These are phyloP conservation scores for Oreortyx pictus DNA, from an alignment of 2,797 vertebrate species.

Conservation along the genomic window DNA sequence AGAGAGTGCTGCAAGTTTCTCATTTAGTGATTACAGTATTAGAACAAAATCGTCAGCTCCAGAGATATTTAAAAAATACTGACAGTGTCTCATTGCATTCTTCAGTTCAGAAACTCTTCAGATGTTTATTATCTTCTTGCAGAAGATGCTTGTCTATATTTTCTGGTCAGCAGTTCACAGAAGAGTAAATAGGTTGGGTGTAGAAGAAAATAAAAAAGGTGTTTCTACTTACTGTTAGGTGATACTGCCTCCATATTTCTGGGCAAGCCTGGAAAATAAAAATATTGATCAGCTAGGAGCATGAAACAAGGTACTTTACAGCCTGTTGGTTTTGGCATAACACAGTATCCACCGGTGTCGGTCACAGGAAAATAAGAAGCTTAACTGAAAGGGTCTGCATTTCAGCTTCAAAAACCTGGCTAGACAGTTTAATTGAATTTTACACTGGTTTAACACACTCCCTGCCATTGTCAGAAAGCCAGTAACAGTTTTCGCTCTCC, in stretches of 20 bases:
- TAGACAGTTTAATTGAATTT: slow-evolving; percentile 90
- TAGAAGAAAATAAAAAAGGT: slow-evolving; percentile 85
- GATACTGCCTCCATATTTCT: slow-evolving; percentile 99
- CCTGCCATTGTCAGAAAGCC: slow-evolving; percentile 85
- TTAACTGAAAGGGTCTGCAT: slow-evolving; percentile 88
- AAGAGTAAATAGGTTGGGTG: slow-evolving; percentile 84
- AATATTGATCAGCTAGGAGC: slow-evolving; percentile 87
- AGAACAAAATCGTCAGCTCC: slow-evolving; percentile 62
- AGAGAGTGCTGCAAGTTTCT: slow-evolving; percentile 19
- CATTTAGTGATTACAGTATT: slow-evolving; percentile 51
- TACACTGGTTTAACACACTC: slow-evolving; percentile 89
- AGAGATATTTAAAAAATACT: slow-evolving; percentile 59
- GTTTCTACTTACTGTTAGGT: slow-evolving; percentile 94
- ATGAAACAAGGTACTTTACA: slow-evolving; percentile 90
- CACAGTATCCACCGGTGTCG: slow-evolving; percentile 84
- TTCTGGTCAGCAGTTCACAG: slow-evolving; percentile 86
- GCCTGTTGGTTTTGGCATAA: slow-evolving; percentile 88
- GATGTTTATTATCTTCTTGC: slow-evolving; percentile 84
- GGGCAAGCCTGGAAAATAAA: slow-evolving; percentile 93
- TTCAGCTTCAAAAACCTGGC: slow-evolving; percentile 89
- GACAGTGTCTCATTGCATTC: slow-evolving; percentile 67
- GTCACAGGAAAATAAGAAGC: slow-evolving; percentile 88
- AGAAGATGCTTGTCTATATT: slow-evolving; percentile 85
- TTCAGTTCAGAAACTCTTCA: slow-evolving; percentile 79
- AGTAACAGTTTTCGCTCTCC: slow-evolving; percentile 81